phyloP scores from a whole-genome alignment of 2,113 vertebrate genomes.

The Chitala chitala region DNA sequence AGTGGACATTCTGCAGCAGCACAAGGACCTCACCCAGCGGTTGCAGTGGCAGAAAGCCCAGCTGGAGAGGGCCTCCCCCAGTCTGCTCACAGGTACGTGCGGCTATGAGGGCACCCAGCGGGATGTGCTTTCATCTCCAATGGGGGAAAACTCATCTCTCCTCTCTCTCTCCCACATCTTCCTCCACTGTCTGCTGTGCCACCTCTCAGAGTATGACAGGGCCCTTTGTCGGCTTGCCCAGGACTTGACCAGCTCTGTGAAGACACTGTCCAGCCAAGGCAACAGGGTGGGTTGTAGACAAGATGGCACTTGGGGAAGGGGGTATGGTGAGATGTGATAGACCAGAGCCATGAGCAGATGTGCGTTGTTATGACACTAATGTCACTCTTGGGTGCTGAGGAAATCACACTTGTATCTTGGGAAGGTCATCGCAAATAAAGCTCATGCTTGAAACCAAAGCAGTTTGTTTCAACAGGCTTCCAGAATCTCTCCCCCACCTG shows the following conservation, averaged over 20 bases:
- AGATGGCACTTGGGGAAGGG: background rate
- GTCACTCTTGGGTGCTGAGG: no score
- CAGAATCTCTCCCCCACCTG: no score
- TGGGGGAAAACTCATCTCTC: background rate
- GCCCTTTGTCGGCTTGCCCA: conserved; percentile 67
- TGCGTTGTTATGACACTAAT: no score
- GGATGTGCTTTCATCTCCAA: background rate
- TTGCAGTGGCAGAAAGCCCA: conserved; percentile 77
- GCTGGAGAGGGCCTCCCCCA: conserved; percentile 65
- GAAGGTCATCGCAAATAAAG: no score
- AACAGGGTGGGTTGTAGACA: conserved; percentile 66
- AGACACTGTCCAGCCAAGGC: conserved; percentile 73
- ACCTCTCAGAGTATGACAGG: conserved; percentile 65
- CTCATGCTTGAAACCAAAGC: no score
- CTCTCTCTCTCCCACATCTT: background rate
- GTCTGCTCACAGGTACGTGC: conserved; percentile 61
- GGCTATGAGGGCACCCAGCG: background rate
- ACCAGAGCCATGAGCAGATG: background rate
- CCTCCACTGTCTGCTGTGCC: no score
- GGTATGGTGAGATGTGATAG: background rate
- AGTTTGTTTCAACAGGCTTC: no score
- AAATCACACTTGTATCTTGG: no score
- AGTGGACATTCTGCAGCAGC: conserved; percentile 64
- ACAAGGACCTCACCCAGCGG: conserved; percentile 65
- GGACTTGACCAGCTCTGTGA: conserved; percentile 71